Conservation (phyloP, 2,888 invertebrate species). For the Syrphus vitripennis region DNA sequence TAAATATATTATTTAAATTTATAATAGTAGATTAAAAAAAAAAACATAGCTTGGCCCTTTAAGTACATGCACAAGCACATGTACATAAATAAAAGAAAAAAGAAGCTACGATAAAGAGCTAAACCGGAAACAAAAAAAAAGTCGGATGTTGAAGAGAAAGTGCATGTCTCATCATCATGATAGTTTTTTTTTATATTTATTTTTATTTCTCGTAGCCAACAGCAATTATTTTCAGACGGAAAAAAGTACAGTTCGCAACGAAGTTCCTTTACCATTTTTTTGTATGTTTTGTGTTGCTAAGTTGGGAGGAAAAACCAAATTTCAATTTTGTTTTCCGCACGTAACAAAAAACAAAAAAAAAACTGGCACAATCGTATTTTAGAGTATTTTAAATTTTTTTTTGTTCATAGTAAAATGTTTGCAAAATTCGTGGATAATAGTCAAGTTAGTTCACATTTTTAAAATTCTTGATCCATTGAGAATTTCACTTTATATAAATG, state of each 20-base stretch:
- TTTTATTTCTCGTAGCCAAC: not conserved
- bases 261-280: not conserved
- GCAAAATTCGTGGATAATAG: not conserved
- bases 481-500: not conserved
- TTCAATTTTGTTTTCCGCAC: constrained; percentile 11
- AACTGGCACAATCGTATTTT: not conserved
- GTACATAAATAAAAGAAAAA: not conserved
- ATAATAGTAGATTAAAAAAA: not conserved
- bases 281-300: not conserved
- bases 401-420: not conserved
- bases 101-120: not conserved
- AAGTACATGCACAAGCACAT: not conserved
- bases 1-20: not conserved
- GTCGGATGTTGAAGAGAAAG: not conserved
- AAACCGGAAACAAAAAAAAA: not conserved
- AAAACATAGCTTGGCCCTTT: not conserved
- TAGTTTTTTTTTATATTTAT: not conserved
- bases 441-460: not conserved
- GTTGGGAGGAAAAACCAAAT: not conserved
- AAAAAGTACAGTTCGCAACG: not conserved
- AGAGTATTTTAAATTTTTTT: constrained; percentile 1
- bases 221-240: constrained; percentile 12
- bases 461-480: not conserved
- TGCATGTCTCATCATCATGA: not conserved
- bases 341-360: not conserved